Conservation (phyloP, 2,113 vertebrate species). For the Pseudorhombus dupliciocellatus region DNA sequence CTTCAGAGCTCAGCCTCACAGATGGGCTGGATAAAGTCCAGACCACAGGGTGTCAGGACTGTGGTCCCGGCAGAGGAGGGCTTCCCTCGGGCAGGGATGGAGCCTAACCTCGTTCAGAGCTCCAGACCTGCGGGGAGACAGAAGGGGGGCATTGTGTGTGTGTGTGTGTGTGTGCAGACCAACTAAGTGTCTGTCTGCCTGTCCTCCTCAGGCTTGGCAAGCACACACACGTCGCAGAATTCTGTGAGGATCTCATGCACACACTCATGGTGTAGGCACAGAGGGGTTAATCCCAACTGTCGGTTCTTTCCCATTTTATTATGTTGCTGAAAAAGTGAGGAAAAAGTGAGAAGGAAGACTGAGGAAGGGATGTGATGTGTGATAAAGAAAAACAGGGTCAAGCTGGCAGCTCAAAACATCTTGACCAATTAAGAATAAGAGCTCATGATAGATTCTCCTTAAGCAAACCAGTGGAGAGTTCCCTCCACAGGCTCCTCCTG, state of each 20-base stretch:
- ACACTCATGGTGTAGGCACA: slow-evolving; percentile 32
- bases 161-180: slow-evolving; percentile 34
- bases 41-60: slow-evolving; percentile 43
- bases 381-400: not conserved
- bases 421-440: not conserved
- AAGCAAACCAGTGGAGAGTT: not conserved
- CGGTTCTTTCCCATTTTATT: slow-evolving; percentile 39
- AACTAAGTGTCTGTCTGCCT: slow-evolving; percentile 45
- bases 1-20: slow-evolving; percentile 46
- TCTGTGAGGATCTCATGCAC: slow-evolving; percentile 38
- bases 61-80: slow-evolving; percentile 53
- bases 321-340: slow-evolving; percentile 32
- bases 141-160: slow-evolving; percentile 25
- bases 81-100: slow-evolving; percentile 60
- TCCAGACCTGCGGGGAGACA: slow-evolving; percentile 30
- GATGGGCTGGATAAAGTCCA: slow-evolving; percentile 68
- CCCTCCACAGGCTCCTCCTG: not conserved
- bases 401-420: slow-evolving; percentile 2
- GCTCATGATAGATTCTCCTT: not conserved
- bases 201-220: slow-evolving; percentile 67
- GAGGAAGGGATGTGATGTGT: not conserved
- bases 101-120: slow-evolving; percentile 43
- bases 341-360: not conserved
- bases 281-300: slow-evolving; percentile 50
- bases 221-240: slow-evolving; percentile 59